Percentiles rank a stretch among this genome's conserved stretches.
phyloP scores from a whole-genome alignment of 2,888 invertebrate genomes.

The Teleiodes luculella region DNA sequence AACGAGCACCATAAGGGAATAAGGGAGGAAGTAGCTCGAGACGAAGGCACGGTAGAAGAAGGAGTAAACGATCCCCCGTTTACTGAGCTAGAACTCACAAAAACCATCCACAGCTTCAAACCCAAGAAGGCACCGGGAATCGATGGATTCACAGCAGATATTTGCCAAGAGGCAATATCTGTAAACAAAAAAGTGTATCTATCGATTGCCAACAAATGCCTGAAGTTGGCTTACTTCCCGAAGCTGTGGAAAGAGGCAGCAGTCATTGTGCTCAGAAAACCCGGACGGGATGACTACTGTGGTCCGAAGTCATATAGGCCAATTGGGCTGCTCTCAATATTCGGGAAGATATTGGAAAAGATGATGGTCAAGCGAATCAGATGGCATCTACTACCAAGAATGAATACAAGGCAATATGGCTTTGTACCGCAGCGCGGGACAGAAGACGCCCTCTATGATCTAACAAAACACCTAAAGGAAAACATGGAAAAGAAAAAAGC shows the following conservation, averaged over 20 bases:
- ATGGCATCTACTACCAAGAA: constrained; percentile 18
- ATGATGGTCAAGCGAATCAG: constrained; percentile 7
- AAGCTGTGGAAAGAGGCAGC: neutral
- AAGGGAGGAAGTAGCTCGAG: neutral
- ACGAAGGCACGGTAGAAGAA: neutral
- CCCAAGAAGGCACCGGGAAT: constrained; percentile 20
- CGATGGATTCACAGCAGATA: constrained; percentile 16
- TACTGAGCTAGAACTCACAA: neutral
- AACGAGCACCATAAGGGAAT: too few species aligned
- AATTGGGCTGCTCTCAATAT: neutral
- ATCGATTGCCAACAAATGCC: neutral
- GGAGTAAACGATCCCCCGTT: neutral
- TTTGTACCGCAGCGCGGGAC: constrained; percentile 23
- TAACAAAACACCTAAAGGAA: neutral
- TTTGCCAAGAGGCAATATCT: neutral
- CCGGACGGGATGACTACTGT: constrained; percentile 8
- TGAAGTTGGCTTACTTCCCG: neutral
- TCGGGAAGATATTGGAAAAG: neutral
- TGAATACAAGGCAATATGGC: constrained; percentile 24
- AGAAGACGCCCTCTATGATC: neutral
- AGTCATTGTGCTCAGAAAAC: too few species aligned
- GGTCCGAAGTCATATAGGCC: constrained; percentile 15
- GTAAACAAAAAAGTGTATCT: neutral
- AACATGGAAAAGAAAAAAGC: neutral
- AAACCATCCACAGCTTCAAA: neutral